Evolutionary conservation across 2,113 vertebrate species (phyloP).

Genomic region (Trichechus manatus): DNA sequence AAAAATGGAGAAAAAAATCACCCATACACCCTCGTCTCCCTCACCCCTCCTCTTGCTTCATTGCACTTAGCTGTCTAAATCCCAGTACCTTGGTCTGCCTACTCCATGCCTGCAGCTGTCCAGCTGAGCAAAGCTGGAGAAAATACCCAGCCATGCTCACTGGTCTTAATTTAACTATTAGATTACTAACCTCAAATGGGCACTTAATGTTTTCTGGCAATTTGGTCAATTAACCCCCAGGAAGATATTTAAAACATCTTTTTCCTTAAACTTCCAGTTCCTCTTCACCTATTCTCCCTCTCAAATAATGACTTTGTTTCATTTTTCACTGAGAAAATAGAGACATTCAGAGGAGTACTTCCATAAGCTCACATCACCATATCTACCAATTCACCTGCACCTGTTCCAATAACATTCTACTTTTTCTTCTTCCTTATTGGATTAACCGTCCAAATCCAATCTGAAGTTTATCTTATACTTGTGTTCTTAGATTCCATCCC

Average conservation of each 20-base stretch:
- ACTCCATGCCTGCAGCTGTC: not conserved
- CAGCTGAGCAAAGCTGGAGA: not conserved
- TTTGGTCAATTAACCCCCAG: not conserved
- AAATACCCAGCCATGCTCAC: not conserved
- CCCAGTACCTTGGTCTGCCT: not conserved
- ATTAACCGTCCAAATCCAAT: not conserved
- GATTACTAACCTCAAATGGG: not conserved
- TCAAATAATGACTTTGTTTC: not conserved
- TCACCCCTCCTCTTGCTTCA: not conserved
- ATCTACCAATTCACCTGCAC: not conserved
- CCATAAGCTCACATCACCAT: not conserved
- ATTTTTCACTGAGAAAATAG: not conserved
- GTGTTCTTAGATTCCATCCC: not conserved
- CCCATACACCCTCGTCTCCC: not conserved
- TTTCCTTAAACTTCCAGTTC: not conserved
- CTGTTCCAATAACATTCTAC: not conserved
- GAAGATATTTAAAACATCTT: not conserved
- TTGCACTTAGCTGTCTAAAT: not conserved
- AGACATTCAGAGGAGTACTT: not conserved
- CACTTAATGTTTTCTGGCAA: not conserved
- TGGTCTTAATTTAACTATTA: not conserved
- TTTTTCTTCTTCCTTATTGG: not conserved
- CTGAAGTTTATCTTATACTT: not conserved
- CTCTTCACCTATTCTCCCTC: not conserved
- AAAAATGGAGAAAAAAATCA: no score